These are phyloP conservation scores for Tupaia chinensis DNA, from an alignment of 2,113 vertebrate genomes.

Conservation along the genomic window DNA sequence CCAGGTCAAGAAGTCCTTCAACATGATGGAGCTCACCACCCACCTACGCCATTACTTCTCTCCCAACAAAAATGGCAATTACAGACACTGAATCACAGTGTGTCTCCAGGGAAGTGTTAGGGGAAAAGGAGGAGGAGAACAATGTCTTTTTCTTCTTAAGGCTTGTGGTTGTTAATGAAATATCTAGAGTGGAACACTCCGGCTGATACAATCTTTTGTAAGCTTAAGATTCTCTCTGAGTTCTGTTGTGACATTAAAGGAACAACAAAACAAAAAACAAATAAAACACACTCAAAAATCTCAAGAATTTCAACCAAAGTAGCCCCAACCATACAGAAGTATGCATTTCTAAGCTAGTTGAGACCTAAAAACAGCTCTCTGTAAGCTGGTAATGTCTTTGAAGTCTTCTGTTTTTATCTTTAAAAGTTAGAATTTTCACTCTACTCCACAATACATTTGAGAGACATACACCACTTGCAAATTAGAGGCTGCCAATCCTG, in stretches of 20 bases:
- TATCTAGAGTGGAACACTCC: neutral
- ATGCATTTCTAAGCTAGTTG: neutral
- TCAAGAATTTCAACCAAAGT: neutral
- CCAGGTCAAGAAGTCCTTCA: neutral
- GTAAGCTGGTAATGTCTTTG: slow-evolving; percentile 12
- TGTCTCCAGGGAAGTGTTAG: neutral
- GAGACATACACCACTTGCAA: neutral
- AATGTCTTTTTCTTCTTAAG: neutral
- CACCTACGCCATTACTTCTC: neutral
- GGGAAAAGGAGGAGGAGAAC: neutral
- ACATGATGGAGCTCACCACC: neutral
- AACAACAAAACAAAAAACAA: slow-evolving; percentile 18
- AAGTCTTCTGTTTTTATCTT: slow-evolving; percentile 15
- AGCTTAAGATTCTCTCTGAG: slow-evolving; percentile 4
- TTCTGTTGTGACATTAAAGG: slow-evolving; percentile 25
- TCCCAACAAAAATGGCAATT: slow-evolving; percentile 30
- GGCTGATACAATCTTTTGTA: neutral
- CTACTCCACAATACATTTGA: neutral
- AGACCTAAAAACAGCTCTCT: neutral
- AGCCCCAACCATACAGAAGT: neutral
- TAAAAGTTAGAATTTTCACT: neutral
- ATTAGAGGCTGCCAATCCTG: neutral
- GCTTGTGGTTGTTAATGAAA: slow-evolving; percentile 30
- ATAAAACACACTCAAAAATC: neutral
- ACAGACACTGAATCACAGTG: slow-evolving; percentile 15